phyloP scores from a whole-genome alignment of 2,797 vertebrate genomes.

The Dromococcyx pavoninus region DNA sequence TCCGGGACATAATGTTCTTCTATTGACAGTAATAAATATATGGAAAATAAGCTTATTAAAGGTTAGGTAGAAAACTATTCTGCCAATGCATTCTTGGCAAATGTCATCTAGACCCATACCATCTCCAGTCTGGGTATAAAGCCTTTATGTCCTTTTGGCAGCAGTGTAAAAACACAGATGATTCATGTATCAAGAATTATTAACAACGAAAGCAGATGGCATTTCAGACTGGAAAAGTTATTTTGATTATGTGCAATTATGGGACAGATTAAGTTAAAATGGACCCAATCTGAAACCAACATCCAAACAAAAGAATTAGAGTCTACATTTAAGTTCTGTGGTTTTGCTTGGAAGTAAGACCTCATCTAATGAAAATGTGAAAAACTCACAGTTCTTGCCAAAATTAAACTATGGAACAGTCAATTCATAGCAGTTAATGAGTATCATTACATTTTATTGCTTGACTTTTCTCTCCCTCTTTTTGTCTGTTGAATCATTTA shows the following conservation, averaged over 20 bases:
- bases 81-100: background rate
- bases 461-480: conserved; percentile 18
- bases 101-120: background rate
- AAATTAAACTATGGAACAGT: background rate
- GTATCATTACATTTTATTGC: conserved; percentile 4
- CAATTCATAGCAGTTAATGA: background rate
- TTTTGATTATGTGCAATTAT: background rate
- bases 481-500: background rate
- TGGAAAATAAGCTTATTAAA: conserved; percentile 21
- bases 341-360: background rate
- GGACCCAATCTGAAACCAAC: background rate
- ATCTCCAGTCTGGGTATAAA: background rate
- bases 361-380: background rate
- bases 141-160: background rate
- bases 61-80: conserved; percentile 10
- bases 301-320: background rate
- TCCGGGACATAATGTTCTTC: background rate
- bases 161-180: background rate
- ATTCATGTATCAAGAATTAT: background rate
- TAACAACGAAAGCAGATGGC: background rate
- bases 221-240: background rate
- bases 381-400: background rate
- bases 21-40: background rate
- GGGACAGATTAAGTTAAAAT: background rate
- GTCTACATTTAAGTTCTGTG: background rate